phyloP scores from a whole-genome alignment of 2,113 vertebrate genomes.

The Sardina pilchardus region DNA sequence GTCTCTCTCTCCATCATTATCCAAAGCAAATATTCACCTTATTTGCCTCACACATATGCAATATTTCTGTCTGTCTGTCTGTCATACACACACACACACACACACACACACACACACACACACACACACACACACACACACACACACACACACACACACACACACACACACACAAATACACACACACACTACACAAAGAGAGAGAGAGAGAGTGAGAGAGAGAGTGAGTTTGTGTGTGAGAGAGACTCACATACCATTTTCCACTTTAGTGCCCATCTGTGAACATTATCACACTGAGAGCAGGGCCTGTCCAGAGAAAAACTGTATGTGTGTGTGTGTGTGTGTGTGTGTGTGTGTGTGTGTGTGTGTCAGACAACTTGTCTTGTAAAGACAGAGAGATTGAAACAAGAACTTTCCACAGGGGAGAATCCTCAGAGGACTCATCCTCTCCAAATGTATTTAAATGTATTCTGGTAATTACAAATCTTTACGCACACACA shows the following conservation, averaged over 20 bases:
- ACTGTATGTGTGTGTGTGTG: not conserved
- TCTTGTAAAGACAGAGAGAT: slow-evolving; percentile 28
- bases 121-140: not conserved
- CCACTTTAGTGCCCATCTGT: slow-evolving; percentile 28
- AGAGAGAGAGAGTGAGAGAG: not conserved
- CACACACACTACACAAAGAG: not conserved
- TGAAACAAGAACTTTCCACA: slow-evolving; percentile 53
- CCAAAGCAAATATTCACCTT: not conserved
- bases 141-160: too few relatives aligned
- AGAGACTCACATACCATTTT: not conserved
- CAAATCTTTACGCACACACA: slow-evolving; percentile 69
- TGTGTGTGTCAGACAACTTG: slow-evolving; percentile 28
- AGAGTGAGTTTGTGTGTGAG: too few relatives aligned
- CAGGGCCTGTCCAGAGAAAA: not conserved
- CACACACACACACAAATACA: too few relatives aligned
- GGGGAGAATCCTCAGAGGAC: slow-evolving; percentile 65
- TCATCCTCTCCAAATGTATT: slow-evolving; percentile 72
- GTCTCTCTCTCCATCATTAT: not conserved
- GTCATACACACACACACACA: not conserved
- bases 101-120: not conserved
- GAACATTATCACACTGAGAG: not conserved
- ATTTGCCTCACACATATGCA: not conserved
- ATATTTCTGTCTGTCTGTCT: not conserved
- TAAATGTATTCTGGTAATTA: slow-evolving; percentile 79
- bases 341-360: not conserved